Evolutionary conservation across 2,113 vertebrate genomes (phyloP), one percentile per base, ranked within the genome.

Genomic region (Lophura nycthemera): DNA sequence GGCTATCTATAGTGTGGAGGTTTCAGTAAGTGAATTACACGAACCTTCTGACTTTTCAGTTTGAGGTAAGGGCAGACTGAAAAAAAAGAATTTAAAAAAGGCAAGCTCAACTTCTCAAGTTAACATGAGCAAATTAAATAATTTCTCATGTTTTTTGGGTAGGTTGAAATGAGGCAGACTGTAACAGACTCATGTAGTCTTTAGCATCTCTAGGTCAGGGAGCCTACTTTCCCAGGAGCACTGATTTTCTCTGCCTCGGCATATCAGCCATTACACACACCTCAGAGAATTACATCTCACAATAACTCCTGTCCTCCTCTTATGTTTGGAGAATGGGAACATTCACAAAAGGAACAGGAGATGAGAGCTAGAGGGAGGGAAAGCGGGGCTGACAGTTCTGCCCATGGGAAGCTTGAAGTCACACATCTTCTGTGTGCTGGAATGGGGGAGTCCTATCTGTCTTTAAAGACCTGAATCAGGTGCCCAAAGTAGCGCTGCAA

Each of bases 381-480:
- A 40, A 90, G 27, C 6, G 2, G 2, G 17, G 10, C 32, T 45
- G 59, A 42, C 66, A 2, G 0, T 82, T 67, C 56, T 63, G 80
- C 34, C 34, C 34, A 89, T 45, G 3, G 5, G 36, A 54, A 40
- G 30, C 50, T 83, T 34, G 8, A 15, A 16, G 17, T 74, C 38
- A 6, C 60, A 45, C 11, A 22, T 43, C 20, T 47, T 77, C n/a
- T 36, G 4, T 64, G 32, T 34, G 19, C 32, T 25, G 69, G 19
- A 6, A 32, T 0, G 0, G 0, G 0, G 0, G 0, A 0, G 45
- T 57, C 11, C 20, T 85, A 10, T 30, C 71, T 86, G 43, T 30
- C 40, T 7, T 1, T 77, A 59, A 86, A 85, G 42, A 64, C 75
- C 11, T 42, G n/a, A 59, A 43, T 71, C 11, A 13, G 7, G 3